phyloP scores from a whole-genome alignment of 2,113 vertebrate genomes.

The Poecilia latipinna region DNA sequence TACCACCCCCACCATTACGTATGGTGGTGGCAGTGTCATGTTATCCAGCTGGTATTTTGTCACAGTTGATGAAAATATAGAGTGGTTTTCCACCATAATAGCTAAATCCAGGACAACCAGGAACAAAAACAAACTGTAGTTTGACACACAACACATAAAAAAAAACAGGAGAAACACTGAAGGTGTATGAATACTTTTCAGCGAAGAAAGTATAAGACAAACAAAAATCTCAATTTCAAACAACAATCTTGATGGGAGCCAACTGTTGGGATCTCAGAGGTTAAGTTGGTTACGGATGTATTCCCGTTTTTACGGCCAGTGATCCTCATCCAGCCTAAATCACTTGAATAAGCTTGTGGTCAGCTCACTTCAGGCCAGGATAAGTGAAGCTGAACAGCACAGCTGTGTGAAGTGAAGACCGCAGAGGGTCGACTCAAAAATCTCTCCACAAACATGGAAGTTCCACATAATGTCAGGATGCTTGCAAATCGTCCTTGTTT shows the following conservation, averaged over 20 bases:
- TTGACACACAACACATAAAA: no score
- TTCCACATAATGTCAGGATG: not conserved
- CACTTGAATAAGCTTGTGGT: not conserved
- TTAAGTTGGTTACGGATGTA: not conserved
- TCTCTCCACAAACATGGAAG: not conserved
- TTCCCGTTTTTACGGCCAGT: not conserved
- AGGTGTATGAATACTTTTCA: no score
- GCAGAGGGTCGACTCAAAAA: not conserved
- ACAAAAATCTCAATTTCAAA: not conserved
- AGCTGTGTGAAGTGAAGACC: not conserved
- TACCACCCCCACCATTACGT: no score
- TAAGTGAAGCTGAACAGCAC: not conserved
- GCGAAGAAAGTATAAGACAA: no score
- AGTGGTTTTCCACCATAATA: no score
- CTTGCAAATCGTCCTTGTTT: not conserved
- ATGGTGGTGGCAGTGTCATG: no score
- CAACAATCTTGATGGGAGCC: not conserved
- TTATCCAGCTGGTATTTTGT: no score
- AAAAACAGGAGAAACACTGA: no score
- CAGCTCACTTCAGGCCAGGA: not conserved
- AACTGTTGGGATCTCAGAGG: not conserved
- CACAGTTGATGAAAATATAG: no score
- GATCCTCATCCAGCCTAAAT: not conserved
- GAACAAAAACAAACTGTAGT: no score
- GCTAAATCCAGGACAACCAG: no score